These are phyloP conservation scores for Desoria tigrina DNA, from an alignment of 2,888 invertebrate genomes.

Conservation along the genomic window DNA sequence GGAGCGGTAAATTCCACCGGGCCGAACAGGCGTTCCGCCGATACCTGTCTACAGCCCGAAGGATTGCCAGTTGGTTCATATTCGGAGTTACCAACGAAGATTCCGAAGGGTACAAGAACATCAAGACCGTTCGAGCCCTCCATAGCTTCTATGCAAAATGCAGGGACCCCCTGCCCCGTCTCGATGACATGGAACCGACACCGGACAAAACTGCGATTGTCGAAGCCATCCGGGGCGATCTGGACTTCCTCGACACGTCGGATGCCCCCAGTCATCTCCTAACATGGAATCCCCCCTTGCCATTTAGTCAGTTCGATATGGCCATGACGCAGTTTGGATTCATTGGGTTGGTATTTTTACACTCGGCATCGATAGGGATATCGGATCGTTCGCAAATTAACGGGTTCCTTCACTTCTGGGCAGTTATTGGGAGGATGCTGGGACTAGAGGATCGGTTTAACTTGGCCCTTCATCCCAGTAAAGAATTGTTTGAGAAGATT, in stretches of 20 bases:
- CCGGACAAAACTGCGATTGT: conserved; percentile 31
- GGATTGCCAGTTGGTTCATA: conserved; percentile 57
- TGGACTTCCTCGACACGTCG: conserved; percentile 30
- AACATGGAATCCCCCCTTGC: conserved; percentile 47
- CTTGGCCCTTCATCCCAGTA: conserved; percentile 38
- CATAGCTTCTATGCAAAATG: conserved; percentile 48
- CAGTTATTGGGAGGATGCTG: conserved; percentile 41
- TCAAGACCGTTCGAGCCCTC: conserved; percentile 55
- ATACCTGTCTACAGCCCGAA: conserved; percentile 56
- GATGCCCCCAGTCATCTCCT: conserved; percentile 33
- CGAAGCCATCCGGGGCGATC: conserved; percentile 39
- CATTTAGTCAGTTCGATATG: conserved; percentile 58
- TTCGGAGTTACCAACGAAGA: conserved; percentile 56
- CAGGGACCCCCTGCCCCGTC: conserved; percentile 17
- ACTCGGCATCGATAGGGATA: conserved; percentile 37
- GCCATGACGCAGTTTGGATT: conserved; percentile 58
- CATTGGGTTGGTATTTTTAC: conserved; percentile 56
- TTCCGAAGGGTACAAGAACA: conserved; percentile 52
- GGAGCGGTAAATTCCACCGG: conserved; percentile 55
- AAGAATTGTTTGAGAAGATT: conserved; percentile 31
- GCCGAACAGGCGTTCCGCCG: conserved; percentile 55
- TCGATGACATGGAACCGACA: conserved; percentile 23
- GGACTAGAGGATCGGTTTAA: conserved; percentile 47
- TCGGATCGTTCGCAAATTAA: conserved; percentile 26
- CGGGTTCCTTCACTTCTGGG: conserved; percentile 45